phyloP scores from a whole-genome alignment of 2,113 vertebrate species.

The Connochaetes taurinus region DNA sequence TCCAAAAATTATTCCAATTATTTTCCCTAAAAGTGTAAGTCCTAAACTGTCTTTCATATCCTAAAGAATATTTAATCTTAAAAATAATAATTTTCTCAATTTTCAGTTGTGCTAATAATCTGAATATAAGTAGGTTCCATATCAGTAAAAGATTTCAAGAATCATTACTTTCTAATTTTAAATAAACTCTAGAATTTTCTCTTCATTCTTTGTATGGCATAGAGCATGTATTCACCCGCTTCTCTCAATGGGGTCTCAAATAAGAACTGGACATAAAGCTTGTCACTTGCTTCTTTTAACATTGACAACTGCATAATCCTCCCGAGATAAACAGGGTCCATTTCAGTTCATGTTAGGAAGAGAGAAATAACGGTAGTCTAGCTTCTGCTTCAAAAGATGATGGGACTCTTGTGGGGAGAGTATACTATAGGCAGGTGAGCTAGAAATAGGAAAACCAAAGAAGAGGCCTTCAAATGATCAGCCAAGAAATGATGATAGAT shows the following conservation, averaged over 20 bases:
- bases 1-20: not conserved
- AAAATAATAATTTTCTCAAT: not conserved
- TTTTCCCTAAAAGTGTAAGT: not conserved
- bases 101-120: not conserved
- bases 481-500: not conserved
- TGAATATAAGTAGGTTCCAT: not conserved
- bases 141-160: not conserved
- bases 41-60: not conserved
- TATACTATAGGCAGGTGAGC: not conserved
- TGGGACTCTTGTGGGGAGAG: not conserved
- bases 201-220: not conserved
- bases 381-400: not conserved
- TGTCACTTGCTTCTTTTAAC: not conserved
- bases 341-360: not conserved
- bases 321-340: not conserved
- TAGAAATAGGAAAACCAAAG: not conserved
- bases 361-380: not conserved
- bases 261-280: not conserved
- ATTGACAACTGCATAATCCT: not conserved
- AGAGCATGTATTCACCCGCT: not conserved
- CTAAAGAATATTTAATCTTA: not conserved
- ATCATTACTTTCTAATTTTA: slow-evolving; percentile 17
- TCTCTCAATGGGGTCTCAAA: not conserved
- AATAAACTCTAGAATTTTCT: not conserved
- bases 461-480: not conserved